Evolutionary conservation across 2,888 invertebrate genomes (phyloP).

Genomic region (Himalopsyche japonica): DNA sequence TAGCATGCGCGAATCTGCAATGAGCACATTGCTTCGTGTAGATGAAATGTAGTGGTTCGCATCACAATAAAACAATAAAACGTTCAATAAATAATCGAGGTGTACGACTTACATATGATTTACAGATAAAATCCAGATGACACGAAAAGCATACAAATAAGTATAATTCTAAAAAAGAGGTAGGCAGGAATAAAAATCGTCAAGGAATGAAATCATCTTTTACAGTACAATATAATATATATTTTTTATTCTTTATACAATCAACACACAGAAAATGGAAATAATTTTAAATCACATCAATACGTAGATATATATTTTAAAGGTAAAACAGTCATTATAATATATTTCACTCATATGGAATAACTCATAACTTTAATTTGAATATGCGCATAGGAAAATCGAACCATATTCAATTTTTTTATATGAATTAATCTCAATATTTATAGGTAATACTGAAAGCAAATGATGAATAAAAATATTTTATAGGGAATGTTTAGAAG

Average conservation of each 20-base stretch:
- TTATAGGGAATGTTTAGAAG: too few species aligned
- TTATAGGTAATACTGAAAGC: too few species aligned
- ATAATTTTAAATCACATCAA: background rate
- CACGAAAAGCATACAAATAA: too few species aligned
- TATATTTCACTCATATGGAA: background rate
- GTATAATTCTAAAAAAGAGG: background rate
- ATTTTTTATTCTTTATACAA: background rate
- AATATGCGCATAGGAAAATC: background rate
- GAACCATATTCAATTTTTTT: background rate
- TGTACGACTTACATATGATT: too few species aligned
- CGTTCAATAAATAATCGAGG: too few species aligned
- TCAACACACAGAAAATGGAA: background rate
- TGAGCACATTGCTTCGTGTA: too few species aligned
- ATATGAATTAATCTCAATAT: background rate
- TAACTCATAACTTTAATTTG: background rate
- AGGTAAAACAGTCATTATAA: background rate
- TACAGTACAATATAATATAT: background rate
- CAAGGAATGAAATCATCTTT: background rate
- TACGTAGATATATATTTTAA: background rate
- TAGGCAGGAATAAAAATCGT: background rate
- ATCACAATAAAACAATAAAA: too few species aligned
- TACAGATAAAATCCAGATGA: too few species aligned
- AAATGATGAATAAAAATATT: too few species aligned
- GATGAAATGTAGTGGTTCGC: too few species aligned
- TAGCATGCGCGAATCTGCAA: too few species aligned